A percentile compares a stretch with the other conserved stretches of the same genome.
These are phyloP conservation scores for Perca schrenkii DNA, from an alignment of 2,113 vertebrate genomes.

Conservation along the genomic window DNA sequence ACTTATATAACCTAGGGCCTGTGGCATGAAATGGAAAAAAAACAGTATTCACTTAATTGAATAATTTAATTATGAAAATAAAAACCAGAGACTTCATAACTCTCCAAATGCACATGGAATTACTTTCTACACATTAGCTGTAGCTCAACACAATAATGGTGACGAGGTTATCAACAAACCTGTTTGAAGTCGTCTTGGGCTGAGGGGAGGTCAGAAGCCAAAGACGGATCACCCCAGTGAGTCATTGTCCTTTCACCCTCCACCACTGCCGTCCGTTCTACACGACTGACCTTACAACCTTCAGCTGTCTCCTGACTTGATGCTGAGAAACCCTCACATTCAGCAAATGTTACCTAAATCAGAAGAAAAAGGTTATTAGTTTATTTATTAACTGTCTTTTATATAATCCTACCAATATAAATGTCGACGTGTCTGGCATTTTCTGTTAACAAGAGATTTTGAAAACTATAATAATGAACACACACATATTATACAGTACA, in stretches of 20 bases:
- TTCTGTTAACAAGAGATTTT: not conserved
- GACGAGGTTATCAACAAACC: slow-evolving; percentile 78
- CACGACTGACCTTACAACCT: slow-evolving; percentile 86
- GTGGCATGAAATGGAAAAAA: slow-evolving; percentile 26
- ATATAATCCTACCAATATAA: not conserved
- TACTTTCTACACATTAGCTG: not conserved
- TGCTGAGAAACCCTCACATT: slow-evolving; percentile 81
- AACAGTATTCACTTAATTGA: not conserved
- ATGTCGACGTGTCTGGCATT: not conserved
- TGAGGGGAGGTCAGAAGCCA: slow-evolving; percentile 90
- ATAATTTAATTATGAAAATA: not conserved
- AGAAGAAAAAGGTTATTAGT: not conserved
- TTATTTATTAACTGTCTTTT: not conserved
- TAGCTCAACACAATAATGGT: not conserved
- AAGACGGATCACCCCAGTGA: slow-evolving; percentile 86
- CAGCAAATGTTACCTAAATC: slow-evolving; percentile 88
- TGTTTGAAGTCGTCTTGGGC: slow-evolving; percentile 93
- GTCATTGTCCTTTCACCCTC: slow-evolving; percentile 88
- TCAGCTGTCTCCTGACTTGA: slow-evolving; percentile 85
- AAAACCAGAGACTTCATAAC: not conserved
- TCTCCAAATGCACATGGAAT: not conserved
- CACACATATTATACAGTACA: not conserved
- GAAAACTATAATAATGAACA: not conserved
- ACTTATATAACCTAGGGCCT: slow-evolving; percentile 90
- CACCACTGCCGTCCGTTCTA: slow-evolving; percentile 86